Evolutionary conservation across 2,797 vertebrate species (phyloP), one percentile per base, ranked within the genome.

Genomic region (Spinibarbus caldwelli): DNA sequence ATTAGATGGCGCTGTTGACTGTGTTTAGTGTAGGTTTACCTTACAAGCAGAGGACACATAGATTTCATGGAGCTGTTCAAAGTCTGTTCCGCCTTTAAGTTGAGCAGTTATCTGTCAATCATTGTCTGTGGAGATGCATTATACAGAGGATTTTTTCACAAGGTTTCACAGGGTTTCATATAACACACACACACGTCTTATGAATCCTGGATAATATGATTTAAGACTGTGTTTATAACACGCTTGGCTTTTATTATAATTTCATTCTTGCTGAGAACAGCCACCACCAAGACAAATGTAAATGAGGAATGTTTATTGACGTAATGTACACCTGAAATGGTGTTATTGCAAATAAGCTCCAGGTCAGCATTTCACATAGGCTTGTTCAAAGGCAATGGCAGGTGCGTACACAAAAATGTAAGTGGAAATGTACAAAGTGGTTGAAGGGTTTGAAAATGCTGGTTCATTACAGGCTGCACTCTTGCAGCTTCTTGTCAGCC

Each of bases 401-500:
- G 31, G 31, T 26, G 23, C 19, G 5, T 36, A 36, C 57, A 83
- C 57, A 77, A 14, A 57, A 72, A 47, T 15, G n/a, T 26, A 43
- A 59, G 29, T 5, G 1, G 4, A 38, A 84, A 68, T 57, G 73
- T 23, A 68, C 17, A 67, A 43, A 80, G 73, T 79, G 85, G n/a
- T 78, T 71, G 1, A 5, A 3, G 2, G 76, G n/a, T n/a, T n/a
- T n/a, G 21, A 67, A 81, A n/a, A n/a, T n/a, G 31, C 45, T 21
- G 47, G 15, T 67, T 43, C n/a, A 86, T 95, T 91, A 97, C 78
- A 97, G 91, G 89, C 90, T 96, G 89, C 95, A 96, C 80, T 95
- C 95, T 85, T 96, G 95, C 36, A 98, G 93, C 90, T 97, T 97
- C 91, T 97, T 94, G 93, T 99, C 98, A 19, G 97, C 97, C 89